Evolutionary conservation across 2,113 vertebrate genomes (phyloP).

Genomic region (Rallus limicola): DNA sequence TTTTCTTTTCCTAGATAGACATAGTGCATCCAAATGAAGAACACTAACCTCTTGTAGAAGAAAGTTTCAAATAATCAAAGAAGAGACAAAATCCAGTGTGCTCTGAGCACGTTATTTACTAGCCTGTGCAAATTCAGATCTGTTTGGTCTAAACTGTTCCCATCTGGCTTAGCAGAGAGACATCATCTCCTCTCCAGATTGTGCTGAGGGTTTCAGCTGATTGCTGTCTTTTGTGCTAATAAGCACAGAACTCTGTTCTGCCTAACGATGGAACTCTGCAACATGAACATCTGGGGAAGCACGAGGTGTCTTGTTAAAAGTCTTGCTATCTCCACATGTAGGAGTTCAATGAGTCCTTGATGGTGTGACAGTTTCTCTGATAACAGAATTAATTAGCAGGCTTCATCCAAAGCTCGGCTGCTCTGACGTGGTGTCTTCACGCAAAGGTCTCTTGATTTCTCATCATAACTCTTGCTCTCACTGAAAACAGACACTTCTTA

Average conservation of each 20-base stretch:
- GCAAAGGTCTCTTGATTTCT: background rate
- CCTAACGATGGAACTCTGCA: background rate
- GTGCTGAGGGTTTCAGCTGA: slow-evolving; percentile 42
- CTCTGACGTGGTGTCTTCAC: background rate
- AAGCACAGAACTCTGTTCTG: slow-evolving; percentile 16
- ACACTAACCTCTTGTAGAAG: background rate
- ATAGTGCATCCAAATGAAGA: background rate
- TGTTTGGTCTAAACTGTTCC: background rate
- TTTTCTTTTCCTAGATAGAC: background rate
- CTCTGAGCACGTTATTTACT: background rate
- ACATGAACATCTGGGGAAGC: slow-evolving; percentile 45
- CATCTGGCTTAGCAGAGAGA: slow-evolving; percentile 32
- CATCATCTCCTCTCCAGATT: slow-evolving; percentile 59
- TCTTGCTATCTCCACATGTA: background rate
- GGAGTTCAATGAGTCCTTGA: background rate
- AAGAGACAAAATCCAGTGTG: background rate
- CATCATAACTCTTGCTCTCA: background rate
- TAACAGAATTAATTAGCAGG: background rate
- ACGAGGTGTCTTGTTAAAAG: slow-evolving; percentile 25
- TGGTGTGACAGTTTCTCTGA: background rate
- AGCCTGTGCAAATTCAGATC: background rate
- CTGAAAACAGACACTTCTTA: background rate
- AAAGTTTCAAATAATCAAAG: background rate
- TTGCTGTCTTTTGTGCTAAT: slow-evolving; percentile 49
- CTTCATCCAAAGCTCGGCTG: background rate